phyloP scores from a whole-genome alignment of 2,113 vertebrate genomes.

The Chlorodrepanis virens region DNA sequence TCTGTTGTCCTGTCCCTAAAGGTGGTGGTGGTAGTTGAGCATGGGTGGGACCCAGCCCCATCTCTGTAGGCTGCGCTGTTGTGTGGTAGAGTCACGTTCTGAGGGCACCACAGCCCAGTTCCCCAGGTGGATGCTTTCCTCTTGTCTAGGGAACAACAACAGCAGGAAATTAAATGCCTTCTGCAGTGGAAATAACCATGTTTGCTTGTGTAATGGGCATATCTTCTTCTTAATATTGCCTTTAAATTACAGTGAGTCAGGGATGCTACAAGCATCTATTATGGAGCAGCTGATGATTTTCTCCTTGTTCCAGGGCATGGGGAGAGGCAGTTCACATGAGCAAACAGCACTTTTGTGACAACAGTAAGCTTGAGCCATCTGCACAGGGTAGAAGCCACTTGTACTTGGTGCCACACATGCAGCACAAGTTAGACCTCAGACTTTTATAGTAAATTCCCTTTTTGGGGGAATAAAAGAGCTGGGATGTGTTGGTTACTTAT shows the following conservation, averaged over 20 bases:
- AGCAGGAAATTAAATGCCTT: constrained; percentile 14
- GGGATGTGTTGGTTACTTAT: background rate
- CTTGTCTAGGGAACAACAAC: background rate
- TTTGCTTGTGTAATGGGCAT: background rate
- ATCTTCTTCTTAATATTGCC: background rate
- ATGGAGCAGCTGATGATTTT: constrained; percentile 11
- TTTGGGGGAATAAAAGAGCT: background rate
- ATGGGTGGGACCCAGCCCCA: background rate
- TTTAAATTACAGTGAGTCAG: constrained; percentile 18
- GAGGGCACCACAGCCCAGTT: background rate
- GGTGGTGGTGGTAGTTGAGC: rapidly evolving
- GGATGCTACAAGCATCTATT: background rate
- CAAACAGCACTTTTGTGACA: background rate
- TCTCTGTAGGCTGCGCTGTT: rapidly evolving
- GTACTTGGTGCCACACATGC: background rate
- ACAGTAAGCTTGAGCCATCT: background rate
- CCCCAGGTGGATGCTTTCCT: background rate
- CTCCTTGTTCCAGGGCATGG: background rate
- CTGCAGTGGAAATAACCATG: background rate
- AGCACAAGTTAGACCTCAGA: background rate
- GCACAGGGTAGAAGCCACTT: background rate
- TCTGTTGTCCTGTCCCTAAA: background rate
- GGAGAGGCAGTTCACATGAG: background rate
- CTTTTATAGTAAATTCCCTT: background rate
- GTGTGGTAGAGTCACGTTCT: rapidly evolving